Evolutionary conservation across 2,797 vertebrate genomes (phyloP).

Genomic region (Miichthys miiuy): DNA sequence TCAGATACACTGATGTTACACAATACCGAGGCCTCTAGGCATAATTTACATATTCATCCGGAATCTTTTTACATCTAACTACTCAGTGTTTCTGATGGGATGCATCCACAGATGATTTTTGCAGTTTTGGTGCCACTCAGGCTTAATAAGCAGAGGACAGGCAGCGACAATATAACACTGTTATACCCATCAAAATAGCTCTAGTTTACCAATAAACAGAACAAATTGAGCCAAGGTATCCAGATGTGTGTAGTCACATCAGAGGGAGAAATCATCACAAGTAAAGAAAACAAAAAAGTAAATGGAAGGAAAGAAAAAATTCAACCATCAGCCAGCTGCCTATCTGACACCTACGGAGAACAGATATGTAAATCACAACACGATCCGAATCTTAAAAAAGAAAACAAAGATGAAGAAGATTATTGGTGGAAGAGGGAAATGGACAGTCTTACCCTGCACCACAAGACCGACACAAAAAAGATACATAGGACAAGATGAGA

Average conservation of each 20-base stretch:
- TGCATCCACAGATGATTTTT: conserved; percentile 18
- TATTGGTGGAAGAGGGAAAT: conserved; percentile 35
- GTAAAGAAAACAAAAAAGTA: conserved; percentile 21
- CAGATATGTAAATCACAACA: conserved; percentile 30
- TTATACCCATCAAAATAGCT: conserved; percentile 6
- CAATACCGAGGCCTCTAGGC: not conserved
- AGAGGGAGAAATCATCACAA: not conserved
- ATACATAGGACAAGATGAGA: conserved; percentile 46
- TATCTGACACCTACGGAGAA: conserved; percentile 48
- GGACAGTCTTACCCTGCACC: conserved; percentile 32
- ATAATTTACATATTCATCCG: not conserved
- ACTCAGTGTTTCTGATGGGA: not conserved
- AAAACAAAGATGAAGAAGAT: conserved; percentile 42
- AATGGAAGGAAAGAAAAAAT: not conserved
- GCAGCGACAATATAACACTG: conserved; percentile 7
- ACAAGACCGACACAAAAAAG: conserved; percentile 49
- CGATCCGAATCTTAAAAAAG: conserved; percentile 26
- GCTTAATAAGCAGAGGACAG: conserved; percentile 22
- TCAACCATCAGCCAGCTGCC: conserved; percentile 21
- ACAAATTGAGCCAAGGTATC: not conserved
- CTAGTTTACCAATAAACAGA: conserved; percentile 16
- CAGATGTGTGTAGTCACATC: not conserved
- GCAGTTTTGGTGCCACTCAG: not conserved
- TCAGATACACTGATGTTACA: not conserved
- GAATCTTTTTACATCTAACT: not conserved